phyloP scores from a whole-genome alignment of 2,888 invertebrate species.

The Lathronympha strigana region DNA sequence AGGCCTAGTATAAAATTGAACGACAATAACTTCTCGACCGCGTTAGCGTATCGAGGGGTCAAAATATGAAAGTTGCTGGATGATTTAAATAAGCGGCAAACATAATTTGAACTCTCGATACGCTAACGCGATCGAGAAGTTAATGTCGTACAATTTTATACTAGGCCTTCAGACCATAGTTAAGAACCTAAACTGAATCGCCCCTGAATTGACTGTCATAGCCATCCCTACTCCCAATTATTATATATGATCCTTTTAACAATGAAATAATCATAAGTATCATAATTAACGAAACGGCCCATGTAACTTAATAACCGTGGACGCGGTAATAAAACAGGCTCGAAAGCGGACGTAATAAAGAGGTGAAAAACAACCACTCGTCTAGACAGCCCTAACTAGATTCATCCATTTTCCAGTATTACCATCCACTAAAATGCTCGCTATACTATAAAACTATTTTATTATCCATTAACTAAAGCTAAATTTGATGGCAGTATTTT shows the following conservation, averaged over 20 bases:
- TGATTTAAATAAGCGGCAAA: too few relatives aligned
- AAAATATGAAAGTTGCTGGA: too few relatives aligned
- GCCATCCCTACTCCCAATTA: not conserved
- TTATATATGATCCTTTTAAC: not conserved
- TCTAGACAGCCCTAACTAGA: slow-evolving; percentile 34
- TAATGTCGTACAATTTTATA: too few relatives aligned
- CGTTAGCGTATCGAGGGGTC: too few relatives aligned
- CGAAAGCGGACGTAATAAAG: slow-evolving; percentile 12
- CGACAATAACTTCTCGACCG: too few relatives aligned
- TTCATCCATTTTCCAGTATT: slow-evolving; percentile 30
- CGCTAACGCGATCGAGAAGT: too few relatives aligned
- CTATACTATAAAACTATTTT: slow-evolving; percentile 27
- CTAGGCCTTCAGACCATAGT: too few relatives aligned
- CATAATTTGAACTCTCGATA: too few relatives aligned
- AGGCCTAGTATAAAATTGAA: too few relatives aligned
- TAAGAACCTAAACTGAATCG: too few relatives aligned
- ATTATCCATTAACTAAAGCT: slow-evolving; percentile 4
- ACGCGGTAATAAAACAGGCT: slow-evolving; percentile 23
- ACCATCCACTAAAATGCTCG: slow-evolving; percentile 27
- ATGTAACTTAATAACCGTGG: slow-evolving; percentile 11
- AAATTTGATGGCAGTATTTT: slow-evolving; percentile 14
- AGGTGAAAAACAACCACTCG: slow-evolving; percentile 28
- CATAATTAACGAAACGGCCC: not conserved
- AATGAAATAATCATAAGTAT: slow-evolving; percentile 17
- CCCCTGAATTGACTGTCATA: too few relatives aligned